Conservation (phyloP, 2,113 vertebrate genomes). For the Aegithalos caudatus region DNA sequence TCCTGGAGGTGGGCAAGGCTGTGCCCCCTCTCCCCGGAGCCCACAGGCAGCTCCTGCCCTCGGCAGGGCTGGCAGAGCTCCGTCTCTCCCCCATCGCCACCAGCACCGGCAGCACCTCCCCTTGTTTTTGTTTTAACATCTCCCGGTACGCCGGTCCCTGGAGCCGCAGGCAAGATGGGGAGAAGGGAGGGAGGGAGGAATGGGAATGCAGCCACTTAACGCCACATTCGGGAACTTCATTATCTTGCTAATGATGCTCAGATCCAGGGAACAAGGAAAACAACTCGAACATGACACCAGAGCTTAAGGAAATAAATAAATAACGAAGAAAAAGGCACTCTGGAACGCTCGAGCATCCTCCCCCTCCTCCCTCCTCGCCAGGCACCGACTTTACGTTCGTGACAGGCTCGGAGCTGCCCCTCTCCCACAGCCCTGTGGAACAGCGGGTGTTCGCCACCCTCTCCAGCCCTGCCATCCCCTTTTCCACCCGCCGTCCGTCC, state of each 20-base stretch:
- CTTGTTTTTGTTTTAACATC: not conserved
- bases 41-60: too few relatives aligned
- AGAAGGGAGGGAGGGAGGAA: not conserved
- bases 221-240: constrained; percentile 13
- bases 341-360: not conserved
- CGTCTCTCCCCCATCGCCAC: not conserved
- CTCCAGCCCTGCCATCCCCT: fast-evolving
- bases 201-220: not conserved
- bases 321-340: not conserved
- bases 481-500: not conserved
- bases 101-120: not conserved
- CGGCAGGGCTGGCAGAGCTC: not conserved
- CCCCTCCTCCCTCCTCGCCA: not conserved
- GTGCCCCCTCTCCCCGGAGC: not conserved
- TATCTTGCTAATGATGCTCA: constrained; percentile 4
- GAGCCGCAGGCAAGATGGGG: not conserved
- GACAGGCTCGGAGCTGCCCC: not conserved
- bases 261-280: not conserved
- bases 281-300: not conserved
- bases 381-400: not conserved
- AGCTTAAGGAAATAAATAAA: not conserved
- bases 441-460: not conserved
- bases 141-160: not conserved
- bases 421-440: not conserved
- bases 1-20: not conserved